A percentile compares a stretch with the other conserved stretches of the same genome.
Evolutionary conservation across 2,113 vertebrate species (phyloP).

Genomic region (Actinemys pallida): DNA sequence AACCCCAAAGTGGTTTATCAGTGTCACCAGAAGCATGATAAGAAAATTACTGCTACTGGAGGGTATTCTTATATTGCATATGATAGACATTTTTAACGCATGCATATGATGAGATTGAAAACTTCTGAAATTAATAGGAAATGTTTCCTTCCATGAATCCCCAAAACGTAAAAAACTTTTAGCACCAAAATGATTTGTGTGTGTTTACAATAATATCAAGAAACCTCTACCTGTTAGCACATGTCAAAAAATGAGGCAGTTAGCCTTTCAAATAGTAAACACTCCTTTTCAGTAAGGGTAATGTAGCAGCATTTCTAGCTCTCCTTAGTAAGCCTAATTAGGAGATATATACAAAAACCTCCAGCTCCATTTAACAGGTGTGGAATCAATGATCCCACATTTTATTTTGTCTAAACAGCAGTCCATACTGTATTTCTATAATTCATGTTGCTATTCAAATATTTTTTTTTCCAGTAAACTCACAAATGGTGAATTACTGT

Average conservation of each 20-base stretch:
- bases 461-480: constrained; percentile 33
- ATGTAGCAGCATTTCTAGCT: not conserved
- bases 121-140: not conserved
- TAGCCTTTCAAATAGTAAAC: constrained; percentile 20
- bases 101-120: not conserved
- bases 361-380: constrained; percentile 23
- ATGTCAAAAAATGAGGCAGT: constrained; percentile 10
- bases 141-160: not conserved
- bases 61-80: not conserved
- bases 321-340: constrained; percentile 47
- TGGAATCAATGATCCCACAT: not conserved
- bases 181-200: not conserved
- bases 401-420: constrained; percentile 33
- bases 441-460: constrained; percentile 12
- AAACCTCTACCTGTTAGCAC: not conserved
- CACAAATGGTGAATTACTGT: constrained; percentile 34
- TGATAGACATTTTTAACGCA: not conserved
- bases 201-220: not conserved
- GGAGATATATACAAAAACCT: not conserved
- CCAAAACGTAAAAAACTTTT: fast-evolving
- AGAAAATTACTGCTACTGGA: not conserved
- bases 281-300: constrained; percentile 19
- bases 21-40: not conserved
- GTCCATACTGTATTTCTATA: not conserved
- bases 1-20: not conserved